phyloP scores from a whole-genome alignment of 2,797 vertebrate genomes.

The Oreortyx pictus region DNA sequence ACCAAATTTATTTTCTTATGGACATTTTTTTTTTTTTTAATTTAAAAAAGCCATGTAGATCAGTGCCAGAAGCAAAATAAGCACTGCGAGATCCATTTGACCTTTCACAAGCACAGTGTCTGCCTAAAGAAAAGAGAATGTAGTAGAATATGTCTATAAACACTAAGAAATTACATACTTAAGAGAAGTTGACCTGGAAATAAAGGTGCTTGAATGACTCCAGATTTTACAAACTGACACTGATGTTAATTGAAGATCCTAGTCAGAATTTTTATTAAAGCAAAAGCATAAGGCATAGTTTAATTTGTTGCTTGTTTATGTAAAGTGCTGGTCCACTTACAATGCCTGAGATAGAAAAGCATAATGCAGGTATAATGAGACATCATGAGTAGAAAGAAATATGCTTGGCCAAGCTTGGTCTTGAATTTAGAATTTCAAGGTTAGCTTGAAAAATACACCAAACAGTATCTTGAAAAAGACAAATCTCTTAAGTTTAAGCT shows the following conservation, averaged over 20 bases:
- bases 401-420: not conserved
- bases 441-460: not conserved
- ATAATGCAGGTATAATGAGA: not conserved
- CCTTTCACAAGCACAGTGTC: slow-evolving; percentile 46
- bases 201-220: not conserved
- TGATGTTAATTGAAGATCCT: slow-evolving; percentile 48
- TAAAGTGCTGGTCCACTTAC: slow-evolving; percentile 46
- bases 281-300: slow-evolving; percentile 22
- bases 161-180: slow-evolving; percentile 6
- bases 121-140: slow-evolving; percentile 59
- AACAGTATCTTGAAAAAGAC: not conserved
- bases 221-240: slow-evolving; percentile 22
- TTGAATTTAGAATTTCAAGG: not conserved
- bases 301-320: slow-evolving; percentile 49
- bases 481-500: not conserved
- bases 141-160: slow-evolving; percentile 44
- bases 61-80: slow-evolving; percentile 64
- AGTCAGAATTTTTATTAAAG: slow-evolving; percentile 50
- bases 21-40: not conserved
- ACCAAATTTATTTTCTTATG: slow-evolving; percentile 27
- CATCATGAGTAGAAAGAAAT: not conserved
- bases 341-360: slow-evolving; percentile 44
- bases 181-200: not conserved
- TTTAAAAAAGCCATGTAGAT: slow-evolving; percentile 29
- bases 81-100: slow-evolving; percentile 50